Evolutionary conservation across 1,140 invertebrate species (phyloP), one percentile per base, ranked within the genome.

Genomic region (Medauroidea extradentata): DNA sequence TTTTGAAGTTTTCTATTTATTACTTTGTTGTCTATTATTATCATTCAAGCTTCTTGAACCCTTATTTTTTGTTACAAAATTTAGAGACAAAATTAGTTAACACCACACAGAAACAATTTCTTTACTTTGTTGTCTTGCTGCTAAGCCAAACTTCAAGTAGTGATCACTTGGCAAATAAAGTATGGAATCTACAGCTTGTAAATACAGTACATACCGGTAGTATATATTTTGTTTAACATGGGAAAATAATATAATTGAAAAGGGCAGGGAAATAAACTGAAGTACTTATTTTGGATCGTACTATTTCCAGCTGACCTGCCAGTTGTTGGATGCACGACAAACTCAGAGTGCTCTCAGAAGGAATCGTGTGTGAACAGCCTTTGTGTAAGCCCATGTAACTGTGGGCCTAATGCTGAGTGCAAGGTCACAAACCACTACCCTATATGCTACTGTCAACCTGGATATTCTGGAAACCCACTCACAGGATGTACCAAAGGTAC

Each of bases 361-460:
- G 86, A 93, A 73, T 84, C 90, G 2, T 94, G 91, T 69, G 81
- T 91, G 29, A 91, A 93, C 63, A 78, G 80, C 43, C 74, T 81
- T 8, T 94, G 92, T 69, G 81, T 87, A 4, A 88, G 83, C 69
- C 91, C 92, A 0, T 94, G 92, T 64, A 87, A 89, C 57, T 94
- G 93, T 68, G 92, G 91, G 41, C 75, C 81, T 1, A 86, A 93
- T 69, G 85, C 91, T 2, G 85, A 90, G 63, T 95, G 92, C 71
- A 78, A 76, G 55, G 88, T 93, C 1, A 75, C 81, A 46, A 84
- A 89, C 72, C 91, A 94, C 68, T 89, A 90, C 75, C 88, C 91
- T 29, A 83, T 86, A 5, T 94, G 91, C 69, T 83, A 79, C 61
- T 94, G 92, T 70, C 74, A 82, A 65, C 81, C 84, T 16, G 89